Conservation (phyloP, 2,113 vertebrate species). For the Cebus imitator region DNA sequence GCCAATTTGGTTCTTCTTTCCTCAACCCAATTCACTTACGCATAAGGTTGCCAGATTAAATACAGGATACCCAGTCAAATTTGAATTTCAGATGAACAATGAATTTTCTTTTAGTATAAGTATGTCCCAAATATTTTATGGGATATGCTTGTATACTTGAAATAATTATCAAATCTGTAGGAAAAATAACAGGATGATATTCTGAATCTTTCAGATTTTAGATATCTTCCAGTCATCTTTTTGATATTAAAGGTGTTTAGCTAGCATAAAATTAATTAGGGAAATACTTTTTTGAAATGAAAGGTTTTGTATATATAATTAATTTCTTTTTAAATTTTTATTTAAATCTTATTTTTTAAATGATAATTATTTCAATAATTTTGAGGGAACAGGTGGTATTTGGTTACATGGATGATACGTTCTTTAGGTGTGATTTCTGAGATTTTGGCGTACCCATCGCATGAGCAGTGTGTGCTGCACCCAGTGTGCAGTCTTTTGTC, state of each 20-base stretch:
- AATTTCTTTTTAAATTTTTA: not conserved
- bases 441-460: no score
- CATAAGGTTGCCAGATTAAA: slow-evolving; percentile 24
- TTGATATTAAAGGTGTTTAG: not conserved
- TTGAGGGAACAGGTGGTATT: no score
- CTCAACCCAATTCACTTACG: not conserved
- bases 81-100: slow-evolving; percentile 56
- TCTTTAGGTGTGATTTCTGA: no score
- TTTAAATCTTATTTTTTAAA: no score
- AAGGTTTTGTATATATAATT: not conserved
- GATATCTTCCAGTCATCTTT: not conserved
- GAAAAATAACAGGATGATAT: not conserved
- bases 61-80: not conserved
- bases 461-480: no score
- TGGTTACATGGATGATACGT: no score
- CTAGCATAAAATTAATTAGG: slow-evolving; percentile 6
- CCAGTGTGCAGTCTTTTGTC: no score
- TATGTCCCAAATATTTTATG: not conserved
- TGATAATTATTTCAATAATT: no score
- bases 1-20: not conserved
- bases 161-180: not conserved
- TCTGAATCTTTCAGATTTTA: slow-evolving; percentile 45
- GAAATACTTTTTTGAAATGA: slow-evolving; percentile 23
- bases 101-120: slow-evolving; percentile 34
- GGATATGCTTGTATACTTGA: not conserved